Percentiles rank a stretch among this genome's conserved stretches.
These are phyloP conservation scores for Pocillopora verrucosa DNA, from an alignment of 64 coral and sea anemone species.

Conservation along the genomic window DNA sequence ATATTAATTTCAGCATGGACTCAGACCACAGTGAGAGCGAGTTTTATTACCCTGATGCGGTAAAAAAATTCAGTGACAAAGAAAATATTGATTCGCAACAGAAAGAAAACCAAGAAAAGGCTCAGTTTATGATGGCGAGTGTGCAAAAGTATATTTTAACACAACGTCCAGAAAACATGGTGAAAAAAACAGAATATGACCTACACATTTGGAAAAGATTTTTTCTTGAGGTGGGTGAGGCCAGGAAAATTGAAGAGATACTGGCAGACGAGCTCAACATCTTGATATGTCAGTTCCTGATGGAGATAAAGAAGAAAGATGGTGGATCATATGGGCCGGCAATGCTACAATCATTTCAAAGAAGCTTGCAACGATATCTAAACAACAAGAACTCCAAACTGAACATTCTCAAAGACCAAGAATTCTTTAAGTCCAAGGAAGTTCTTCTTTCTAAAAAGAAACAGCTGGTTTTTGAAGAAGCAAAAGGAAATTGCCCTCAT, in stretches of 20 bases:
- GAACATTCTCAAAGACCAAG: no score
- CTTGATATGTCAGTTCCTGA: slow-evolving; percentile 27
- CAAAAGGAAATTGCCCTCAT: slow-evolving; percentile 47
- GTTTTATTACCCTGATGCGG: no score
- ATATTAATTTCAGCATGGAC: no score
- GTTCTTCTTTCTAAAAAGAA: no score
- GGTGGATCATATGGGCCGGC: slow-evolving; percentile 1
- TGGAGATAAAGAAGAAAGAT: slow-evolving; percentile 19
- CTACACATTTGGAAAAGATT: slow-evolving; percentile 36
- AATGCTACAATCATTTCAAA: neutral
- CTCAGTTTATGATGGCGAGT: no score
- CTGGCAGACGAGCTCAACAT: slow-evolving; percentile 18
- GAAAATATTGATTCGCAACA: no score
- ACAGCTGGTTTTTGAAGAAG: neutral
- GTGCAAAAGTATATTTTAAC: no score
- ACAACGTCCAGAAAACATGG: no score
- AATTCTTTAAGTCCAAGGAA: slow-evolving; percentile 7
- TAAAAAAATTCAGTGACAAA: no score
- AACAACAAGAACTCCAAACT: slow-evolving; percentile 6
- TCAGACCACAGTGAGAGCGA: no score
- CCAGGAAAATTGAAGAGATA: neutral
- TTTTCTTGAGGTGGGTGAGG: no score
- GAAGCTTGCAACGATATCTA: slow-evolving; percentile 41
- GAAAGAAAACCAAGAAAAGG: no score
- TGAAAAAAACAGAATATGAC: slow-evolving; percentile 50